Evolutionary conservation across 2,797 vertebrate species (phyloP), one percentile per base, ranked within the genome.

Genomic region (Podargus strigoides): DNA sequence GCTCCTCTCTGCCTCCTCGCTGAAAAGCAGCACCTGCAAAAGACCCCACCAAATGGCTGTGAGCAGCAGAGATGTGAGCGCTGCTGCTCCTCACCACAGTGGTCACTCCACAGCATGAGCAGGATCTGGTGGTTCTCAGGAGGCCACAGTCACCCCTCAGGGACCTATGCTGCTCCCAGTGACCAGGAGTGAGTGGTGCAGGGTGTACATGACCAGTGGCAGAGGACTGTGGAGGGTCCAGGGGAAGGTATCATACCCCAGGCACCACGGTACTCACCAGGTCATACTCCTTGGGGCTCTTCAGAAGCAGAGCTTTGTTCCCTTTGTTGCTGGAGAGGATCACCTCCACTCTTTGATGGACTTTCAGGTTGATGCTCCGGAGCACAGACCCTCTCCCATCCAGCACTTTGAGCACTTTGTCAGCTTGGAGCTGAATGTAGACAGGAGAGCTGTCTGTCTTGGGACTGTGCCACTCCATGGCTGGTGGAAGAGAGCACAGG

Each of bases 281-380:
- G 96, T 99, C 99, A 0, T 99, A 99, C 90, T 99, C 99, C 94
- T 99, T 99, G 24, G 98, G 98, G 37, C 98, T 98, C 97, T 98
- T 99, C 86, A 99, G 97, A 83, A 99, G 97, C 62, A 99, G 95
- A 44, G 97, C 95, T 73, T 96, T 98, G 56, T 94, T 97, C 22
- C 98, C 97, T 3, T 67, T 97, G 96, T 99, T 98, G 84, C 82
- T 98, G 83, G 99, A 99, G 47, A 99, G 95, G 77, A 98, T 87
- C 28, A 99, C 92, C 32, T 98, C 97, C 36, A 99, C 96, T 34
- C 94, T 88, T 55, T 97, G 96, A 13, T 98, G 98, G 36, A 90
- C 94, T 58, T 91, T 94, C 84, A 99, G 96, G 87, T 94, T 98
- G 93, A 99, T 94, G 63, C 58, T 97, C n/a, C 99, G 98, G 7